These are phyloP conservation scores for Spodoptera picta DNA, from an alignment of 2,888 invertebrate genomes.

Conservation along the genomic window DNA sequence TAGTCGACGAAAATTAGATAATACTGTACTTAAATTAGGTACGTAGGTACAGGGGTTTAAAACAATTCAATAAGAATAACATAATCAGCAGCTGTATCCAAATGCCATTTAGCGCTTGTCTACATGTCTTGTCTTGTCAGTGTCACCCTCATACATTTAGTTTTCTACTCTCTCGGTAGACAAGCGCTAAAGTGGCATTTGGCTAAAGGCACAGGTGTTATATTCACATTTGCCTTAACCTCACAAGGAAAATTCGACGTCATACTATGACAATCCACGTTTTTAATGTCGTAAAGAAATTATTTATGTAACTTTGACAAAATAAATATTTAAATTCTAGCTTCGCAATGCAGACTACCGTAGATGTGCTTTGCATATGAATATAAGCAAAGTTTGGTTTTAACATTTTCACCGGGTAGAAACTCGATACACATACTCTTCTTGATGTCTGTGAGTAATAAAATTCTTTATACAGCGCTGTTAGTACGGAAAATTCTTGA, in stretches of 20 bases:
- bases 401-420: slow-evolving; percentile 39
- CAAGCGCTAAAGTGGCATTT: too few relatives aligned
- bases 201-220: too few relatives aligned
- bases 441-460: slow-evolving; percentile 15
- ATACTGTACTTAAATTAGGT: too few relatives aligned
- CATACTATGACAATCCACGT: background rate
- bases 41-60: too few relatives aligned
- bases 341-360: slow-evolving; percentile 45
- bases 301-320: slow-evolving; percentile 39
- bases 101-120: too few relatives aligned
- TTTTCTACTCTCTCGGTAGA: too few relatives aligned
- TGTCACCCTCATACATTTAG: too few relatives aligned
- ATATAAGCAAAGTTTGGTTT: slow-evolving; percentile 48
- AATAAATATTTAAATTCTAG: slow-evolving; percentile 54
- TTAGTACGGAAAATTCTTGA: slow-evolving; percentile 4
- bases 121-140: too few relatives aligned
- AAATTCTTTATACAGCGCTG: slow-evolving; percentile 13
- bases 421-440: slow-evolving; percentile 30
- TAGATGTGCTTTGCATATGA: slow-evolving; percentile 57
- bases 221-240: too few relatives aligned
- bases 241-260: background rate
- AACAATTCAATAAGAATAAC: too few relatives aligned
- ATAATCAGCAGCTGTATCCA: too few relatives aligned
- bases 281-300: slow-evolving; percentile 18
- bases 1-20: too few relatives aligned